Evolutionary conservation across 64 coral and sea anemone species (phyloP).

Genomic region (Stichodactyla mertensii): DNA sequence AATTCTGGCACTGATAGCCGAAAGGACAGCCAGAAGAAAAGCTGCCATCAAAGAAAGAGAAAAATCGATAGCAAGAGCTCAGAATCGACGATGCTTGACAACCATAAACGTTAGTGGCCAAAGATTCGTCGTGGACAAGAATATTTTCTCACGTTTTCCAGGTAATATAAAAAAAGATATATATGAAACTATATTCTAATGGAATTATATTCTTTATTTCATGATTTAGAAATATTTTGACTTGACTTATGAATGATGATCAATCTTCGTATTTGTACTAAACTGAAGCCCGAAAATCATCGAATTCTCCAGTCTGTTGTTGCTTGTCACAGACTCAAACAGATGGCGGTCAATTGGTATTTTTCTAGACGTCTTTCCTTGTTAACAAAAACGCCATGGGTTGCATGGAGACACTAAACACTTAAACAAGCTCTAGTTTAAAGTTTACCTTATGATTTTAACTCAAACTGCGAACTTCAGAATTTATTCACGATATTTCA

Average conservation of each 20-base stretch:
- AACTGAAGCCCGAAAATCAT: no score
- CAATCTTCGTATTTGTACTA: no score
- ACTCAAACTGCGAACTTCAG: not conserved
- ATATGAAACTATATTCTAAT: no score
- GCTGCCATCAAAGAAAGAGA: conserved; percentile 3
- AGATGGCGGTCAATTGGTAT: not conserved
- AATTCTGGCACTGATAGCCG: conserved; percentile 2
- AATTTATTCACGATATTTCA: no score
- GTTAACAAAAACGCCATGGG: not conserved
- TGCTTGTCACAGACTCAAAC: not conserved
- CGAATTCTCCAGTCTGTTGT: not conserved
- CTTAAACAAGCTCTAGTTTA: not conserved
- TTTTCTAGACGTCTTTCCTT: not conserved
- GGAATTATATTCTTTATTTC: no score
- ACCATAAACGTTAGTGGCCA: conserved; percentile 62
- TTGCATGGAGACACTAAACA: not conserved
- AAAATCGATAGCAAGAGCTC: conserved; percentile 11
- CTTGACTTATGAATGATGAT: no score
- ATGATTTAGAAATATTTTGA: no score
- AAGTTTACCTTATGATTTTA: not conserved
- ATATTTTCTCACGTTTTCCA: conserved; percentile 50
- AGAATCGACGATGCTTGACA: conserved; percentile 1
- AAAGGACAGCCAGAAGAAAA: conserved; percentile 11
- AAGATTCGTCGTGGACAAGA: conserved; percentile 20
- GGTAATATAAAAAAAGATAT: conserved; percentile 6